Evolutionary conservation across 2,888 invertebrate genomes (phyloP).

Genomic region (Volucella zonaria): DNA sequence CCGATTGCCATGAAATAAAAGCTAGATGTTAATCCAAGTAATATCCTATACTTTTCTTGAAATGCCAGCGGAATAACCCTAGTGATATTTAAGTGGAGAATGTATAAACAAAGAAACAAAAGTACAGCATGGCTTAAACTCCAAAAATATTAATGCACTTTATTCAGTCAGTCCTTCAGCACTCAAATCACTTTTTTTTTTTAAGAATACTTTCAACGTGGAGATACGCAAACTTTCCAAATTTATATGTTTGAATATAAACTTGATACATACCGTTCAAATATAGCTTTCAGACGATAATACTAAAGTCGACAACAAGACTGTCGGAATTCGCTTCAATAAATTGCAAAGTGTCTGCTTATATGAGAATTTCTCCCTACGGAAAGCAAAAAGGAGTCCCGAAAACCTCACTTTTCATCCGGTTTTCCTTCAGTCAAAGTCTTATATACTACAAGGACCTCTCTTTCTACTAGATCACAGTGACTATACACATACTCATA

Average conservation of each 20-base stretch:
- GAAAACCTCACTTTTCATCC: conserved; percentile 19
- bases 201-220: no score
- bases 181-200: no score
- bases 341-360: conserved; percentile 36
- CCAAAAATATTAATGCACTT: no score
- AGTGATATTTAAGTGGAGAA: no score
- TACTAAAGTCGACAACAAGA: conserved; percentile 14
- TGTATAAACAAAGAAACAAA: no score
- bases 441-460: conserved; percentile 20
- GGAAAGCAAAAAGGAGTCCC: conserved; percentile 2
- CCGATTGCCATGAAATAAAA: no score
- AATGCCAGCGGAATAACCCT: no score
- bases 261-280: conserved; percentile 4
- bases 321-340: conserved; percentile 32
- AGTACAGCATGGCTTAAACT: no score
- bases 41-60: no score
- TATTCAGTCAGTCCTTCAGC: no score
- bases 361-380: conserved; percentile 26
- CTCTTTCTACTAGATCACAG: conserved; percentile 19
- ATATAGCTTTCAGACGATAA: conserved; percentile 24
- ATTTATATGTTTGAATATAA: conserved; percentile 28
- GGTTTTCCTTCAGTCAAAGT: background rate
- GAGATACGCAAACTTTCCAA: background rate
- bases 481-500: conserved; percentile 8
- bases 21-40: no score